Evolutionary conservation across 2,888 invertebrate species (phyloP).

Genomic region (Lissocephala sabroskyi): DNA sequence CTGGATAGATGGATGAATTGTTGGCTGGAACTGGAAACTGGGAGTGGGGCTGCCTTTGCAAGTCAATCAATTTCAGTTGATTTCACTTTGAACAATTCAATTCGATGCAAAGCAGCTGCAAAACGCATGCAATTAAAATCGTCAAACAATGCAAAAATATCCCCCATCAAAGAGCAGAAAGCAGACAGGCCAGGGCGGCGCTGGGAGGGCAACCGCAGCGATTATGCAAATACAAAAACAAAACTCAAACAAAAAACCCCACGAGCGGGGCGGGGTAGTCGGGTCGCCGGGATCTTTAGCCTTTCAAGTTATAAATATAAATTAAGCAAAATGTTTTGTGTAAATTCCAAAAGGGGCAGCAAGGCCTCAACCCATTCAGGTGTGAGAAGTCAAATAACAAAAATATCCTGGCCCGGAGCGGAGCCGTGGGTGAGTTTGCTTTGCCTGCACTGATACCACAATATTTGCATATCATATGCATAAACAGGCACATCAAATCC

Average conservation of each 20-base stretch:
- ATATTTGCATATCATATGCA: constrained; percentile 64
- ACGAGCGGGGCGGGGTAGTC: too few relatives aligned
- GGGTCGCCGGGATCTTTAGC: constrained; percentile 11
- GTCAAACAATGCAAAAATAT: constrained; percentile 19
- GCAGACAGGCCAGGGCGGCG: neutral
- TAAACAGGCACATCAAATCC: constrained; percentile 47
- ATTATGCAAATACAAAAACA: constrained; percentile 52
- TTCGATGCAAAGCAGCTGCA: constrained; percentile 19
- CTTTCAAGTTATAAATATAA: constrained; percentile 56
- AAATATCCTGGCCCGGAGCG: too few relatives aligned
- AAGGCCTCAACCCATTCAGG: too few relatives aligned
- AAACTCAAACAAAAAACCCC: constrained; percentile 1
- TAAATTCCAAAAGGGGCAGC: too few relatives aligned
- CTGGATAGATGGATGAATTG: too few relatives aligned
- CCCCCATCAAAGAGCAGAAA: neutral
- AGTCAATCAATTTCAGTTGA: neutral
- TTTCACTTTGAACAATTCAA: neutral
- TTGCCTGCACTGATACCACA: constrained; percentile 43
- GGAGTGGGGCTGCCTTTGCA: too few relatives aligned
- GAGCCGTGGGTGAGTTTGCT: too few relatives aligned
- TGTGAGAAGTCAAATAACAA: too few relatives aligned
- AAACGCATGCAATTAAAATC: constrained; percentile 24
- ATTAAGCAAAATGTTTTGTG: constrained; percentile 62
- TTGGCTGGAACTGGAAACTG: too few relatives aligned
- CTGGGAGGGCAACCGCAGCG: constrained; percentile 27